Evolutionary conservation across 1,140 invertebrate species (phyloP).

Genomic region (Lithobius niger): DNA sequence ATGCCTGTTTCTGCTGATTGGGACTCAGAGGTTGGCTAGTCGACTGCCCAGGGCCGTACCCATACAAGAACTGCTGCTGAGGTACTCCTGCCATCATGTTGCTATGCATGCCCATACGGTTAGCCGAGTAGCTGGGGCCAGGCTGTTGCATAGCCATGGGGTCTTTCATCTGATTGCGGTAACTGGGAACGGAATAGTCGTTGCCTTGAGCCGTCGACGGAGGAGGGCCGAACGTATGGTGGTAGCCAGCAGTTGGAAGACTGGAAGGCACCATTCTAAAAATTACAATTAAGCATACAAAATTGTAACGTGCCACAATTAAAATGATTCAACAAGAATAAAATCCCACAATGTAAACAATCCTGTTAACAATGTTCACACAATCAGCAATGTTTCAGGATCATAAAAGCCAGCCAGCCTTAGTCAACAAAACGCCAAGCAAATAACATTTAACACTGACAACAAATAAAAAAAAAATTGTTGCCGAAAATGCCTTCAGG

Average conservation of each 20-base stretch:
- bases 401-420: no score
- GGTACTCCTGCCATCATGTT: background rate
- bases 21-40: background rate
- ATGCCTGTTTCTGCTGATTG: background rate
- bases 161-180: background rate
- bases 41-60: background rate
- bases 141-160: background rate
- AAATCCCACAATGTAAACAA: no score
- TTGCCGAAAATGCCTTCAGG: no score
- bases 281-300: background rate
- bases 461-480: no score
- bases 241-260: background rate
- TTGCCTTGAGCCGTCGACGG: background rate
- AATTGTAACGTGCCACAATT: background rate
- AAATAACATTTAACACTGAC: no score
- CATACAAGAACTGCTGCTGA: background rate
- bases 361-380: no score
- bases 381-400: no score
- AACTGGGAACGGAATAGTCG: background rate
- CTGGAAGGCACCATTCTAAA: constrained; percentile 1
- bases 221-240: background rate
- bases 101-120: background rate
- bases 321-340: no score
- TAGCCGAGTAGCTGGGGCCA: background rate
- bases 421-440: no score